These are phyloP conservation scores for Mastigias papua DNA, from an alignment of 30 jellyfish, hydroid and myxozoan genomes.

Conservation along the genomic window DNA sequence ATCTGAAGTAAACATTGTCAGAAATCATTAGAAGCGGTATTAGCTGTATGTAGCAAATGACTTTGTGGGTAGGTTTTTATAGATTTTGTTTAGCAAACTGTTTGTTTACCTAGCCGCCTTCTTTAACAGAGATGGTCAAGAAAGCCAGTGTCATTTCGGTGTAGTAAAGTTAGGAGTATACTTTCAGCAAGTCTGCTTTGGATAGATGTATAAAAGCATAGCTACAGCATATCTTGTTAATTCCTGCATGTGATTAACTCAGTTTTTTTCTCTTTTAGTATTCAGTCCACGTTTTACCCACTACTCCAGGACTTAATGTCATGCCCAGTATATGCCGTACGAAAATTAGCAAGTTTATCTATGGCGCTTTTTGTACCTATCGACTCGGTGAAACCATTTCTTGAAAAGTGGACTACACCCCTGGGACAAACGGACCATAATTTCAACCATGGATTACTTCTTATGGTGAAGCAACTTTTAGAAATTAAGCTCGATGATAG, in stretches of 20 bases:
- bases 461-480: constrained; percentile 10
- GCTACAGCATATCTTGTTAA: too few species aligned
- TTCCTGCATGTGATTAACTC: too few species aligned
- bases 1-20: too few species aligned
- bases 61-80: too few species aligned
- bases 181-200: too few species aligned
- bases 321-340: constrained; percentile 48
- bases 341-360: constrained; percentile 40
- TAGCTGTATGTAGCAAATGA: too few species aligned
- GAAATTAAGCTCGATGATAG: constrained; percentile 23
- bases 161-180: too few species aligned
- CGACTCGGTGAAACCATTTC: background rate
- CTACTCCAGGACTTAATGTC: constrained; percentile 14
- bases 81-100: too few species aligned
- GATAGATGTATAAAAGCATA: too few species aligned
- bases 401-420: background rate
- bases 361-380: constrained; percentile 28
- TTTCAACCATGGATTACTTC: constrained; percentile 33
- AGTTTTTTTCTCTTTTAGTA: background rate
- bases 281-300: constrained; percentile 20
- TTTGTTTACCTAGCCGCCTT: too few species aligned
- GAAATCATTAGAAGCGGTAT: too few species aligned
- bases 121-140: background rate
- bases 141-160: too few species aligned
- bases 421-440: background rate